Percentiles rank a stretch among this genome's conserved stretches.
phyloP scores from a whole-genome alignment of 2,113 vertebrate genomes.

The Tragulus kanchil region DNA sequence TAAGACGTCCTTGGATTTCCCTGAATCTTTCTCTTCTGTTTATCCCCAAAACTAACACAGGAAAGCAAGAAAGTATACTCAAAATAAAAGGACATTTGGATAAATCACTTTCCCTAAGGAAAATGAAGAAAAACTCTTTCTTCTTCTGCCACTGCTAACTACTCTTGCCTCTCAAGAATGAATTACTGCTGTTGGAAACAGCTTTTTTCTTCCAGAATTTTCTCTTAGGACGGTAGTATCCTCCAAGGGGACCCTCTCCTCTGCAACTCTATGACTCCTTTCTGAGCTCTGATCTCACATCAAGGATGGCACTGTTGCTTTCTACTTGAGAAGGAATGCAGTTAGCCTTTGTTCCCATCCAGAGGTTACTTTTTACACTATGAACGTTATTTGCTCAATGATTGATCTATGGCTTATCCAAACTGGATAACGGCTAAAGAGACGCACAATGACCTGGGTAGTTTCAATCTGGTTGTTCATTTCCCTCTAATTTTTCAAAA shows the following conservation, averaged over 20 bases:
- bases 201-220: neutral
- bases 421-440: neutral
- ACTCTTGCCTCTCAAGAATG: neutral
- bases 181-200: neutral
- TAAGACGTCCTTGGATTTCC: neutral
- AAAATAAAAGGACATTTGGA: slow-evolving; percentile 37
- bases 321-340: neutral
- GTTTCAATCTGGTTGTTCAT: neutral
- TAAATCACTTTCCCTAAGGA: neutral
- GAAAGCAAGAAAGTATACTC: neutral
- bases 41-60: neutral
- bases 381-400: neutral
- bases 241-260: neutral
- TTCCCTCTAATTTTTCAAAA: neutral
- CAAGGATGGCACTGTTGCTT: neutral
- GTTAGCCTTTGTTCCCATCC: neutral
- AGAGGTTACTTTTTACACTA: neutral
- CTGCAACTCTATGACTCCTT: neutral
- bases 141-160: neutral
- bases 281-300: neutral
- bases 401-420: neutral
- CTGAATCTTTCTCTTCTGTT: neutral
- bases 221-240: neutral
- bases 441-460: neutral
- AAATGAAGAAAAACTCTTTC: neutral